These are phyloP conservation scores for Syrista parreyssii DNA, from an alignment of 2,888 invertebrate genomes.

Conservation along the genomic window DNA sequence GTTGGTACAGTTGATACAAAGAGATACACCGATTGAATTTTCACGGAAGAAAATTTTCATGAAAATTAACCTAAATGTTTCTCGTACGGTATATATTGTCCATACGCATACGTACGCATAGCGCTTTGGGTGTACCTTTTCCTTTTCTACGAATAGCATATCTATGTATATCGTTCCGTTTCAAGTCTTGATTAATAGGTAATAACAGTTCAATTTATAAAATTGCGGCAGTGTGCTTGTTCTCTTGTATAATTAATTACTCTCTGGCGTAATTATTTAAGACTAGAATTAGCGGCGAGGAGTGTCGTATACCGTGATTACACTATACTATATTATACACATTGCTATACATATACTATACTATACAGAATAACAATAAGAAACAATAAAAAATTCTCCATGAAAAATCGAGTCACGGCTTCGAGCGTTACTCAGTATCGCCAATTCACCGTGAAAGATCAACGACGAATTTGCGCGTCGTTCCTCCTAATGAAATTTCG, in stretches of 20 bases:
- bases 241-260: slow-evolving; percentile 43
- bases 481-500: not conserved
- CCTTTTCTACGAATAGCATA: not conserved
- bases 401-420: not conserved
- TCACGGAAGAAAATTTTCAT: not conserved
- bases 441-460: not conserved
- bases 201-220: slow-evolving; percentile 54
- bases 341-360: not conserved
- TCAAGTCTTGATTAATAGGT: slow-evolving; percentile 27
- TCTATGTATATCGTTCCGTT: not conserved
- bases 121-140: not conserved
- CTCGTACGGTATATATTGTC: not conserved
- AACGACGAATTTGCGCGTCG: not conserved
- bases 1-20: not conserved
- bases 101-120: not conserved
- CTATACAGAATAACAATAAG: not conserved
- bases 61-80: not conserved
- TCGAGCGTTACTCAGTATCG: not conserved
- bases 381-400: not conserved
- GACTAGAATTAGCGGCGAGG: not conserved
- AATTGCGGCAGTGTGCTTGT: slow-evolving; percentile 59
- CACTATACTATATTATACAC: slow-evolving; percentile 1
- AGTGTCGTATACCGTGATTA: not conserved
- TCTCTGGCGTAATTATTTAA: slow-evolving; percentile 5
- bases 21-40: not conserved